Evolutionary conservation across 1,140 invertebrate genomes (phyloP).

Genomic region (Drosophila triauraria): DNA sequence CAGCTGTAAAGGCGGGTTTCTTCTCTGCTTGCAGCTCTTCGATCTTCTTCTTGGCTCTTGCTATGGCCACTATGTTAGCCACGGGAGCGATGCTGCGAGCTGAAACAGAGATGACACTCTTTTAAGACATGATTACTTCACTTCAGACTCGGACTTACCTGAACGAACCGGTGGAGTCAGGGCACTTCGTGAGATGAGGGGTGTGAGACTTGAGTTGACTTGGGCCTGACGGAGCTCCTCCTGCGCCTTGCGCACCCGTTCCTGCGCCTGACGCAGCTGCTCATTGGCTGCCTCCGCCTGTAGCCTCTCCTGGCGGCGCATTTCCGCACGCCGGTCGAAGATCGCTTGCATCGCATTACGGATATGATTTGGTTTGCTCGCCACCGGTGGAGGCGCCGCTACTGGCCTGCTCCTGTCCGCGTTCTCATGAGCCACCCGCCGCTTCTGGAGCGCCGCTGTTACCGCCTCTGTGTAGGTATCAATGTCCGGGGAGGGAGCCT

Average conservation of each 20-base stretch:
- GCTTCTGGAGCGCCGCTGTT: conserved; percentile 74
- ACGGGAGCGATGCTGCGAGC: conserved; percentile 87
- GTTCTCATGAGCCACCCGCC: conserved; percentile 86
- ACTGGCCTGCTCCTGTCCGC: conserved; percentile 62
- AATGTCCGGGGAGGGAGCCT: conserved; percentile 67
- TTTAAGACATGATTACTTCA: neutral
- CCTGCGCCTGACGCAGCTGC: conserved; percentile 65
- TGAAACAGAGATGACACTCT: neutral
- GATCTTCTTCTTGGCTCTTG: conserved; percentile 87
- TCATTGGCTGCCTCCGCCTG: conserved; percentile 63
- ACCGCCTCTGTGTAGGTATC: conserved; percentile 61
- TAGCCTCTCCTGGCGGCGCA: conserved; percentile 66
- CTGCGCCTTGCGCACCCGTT: conserved; percentile 70
- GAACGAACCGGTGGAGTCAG: conserved; percentile 61
- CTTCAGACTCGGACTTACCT: conserved; percentile 21
- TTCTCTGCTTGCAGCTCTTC: conserved; percentile 85
- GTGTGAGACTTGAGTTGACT: conserved; percentile 64
- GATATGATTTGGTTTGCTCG: conserved; percentile 73
- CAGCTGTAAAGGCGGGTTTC: conserved; percentile 86
- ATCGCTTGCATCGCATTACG: conserved; percentile 82
- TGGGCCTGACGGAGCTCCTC: conserved; percentile 62
- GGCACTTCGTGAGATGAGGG: conserved; percentile 68
- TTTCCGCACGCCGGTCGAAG: conserved; percentile 68
- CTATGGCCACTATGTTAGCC: conserved; percentile 87
- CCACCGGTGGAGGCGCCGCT: neutral